Evolutionary conservation across 2,797 vertebrate genomes (phyloP), one percentile per base, ranked within the genome.

Genomic region (Champsocephalus gunnari): DNA sequence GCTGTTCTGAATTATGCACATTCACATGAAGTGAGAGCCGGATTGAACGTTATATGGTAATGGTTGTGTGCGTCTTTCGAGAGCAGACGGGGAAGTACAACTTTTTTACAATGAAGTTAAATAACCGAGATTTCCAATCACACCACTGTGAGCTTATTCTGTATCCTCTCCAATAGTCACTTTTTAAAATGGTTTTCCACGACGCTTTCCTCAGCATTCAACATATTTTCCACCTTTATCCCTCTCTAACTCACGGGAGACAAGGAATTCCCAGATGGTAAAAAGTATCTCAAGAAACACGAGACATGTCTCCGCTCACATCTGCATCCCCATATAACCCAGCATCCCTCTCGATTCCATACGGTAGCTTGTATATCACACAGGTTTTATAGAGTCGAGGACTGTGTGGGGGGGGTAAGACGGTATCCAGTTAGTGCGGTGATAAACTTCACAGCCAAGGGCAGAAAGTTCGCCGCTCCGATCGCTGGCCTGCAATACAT

Each of bases 381-480:
- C 57, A 48, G 68, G 66, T 83, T 89, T 86, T 77, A 87, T 60
- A 54, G 83, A 81, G 70, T 54, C 1, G 53, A 54, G 64, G 57
- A 50, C 54, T 43, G 79, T 5, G 63, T 61, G 71, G 76, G 84
- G 12, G 64, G 3, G 59, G 41, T 66, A 16, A 17, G 9, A 64
- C 24, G 11, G 47, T 65, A 75, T 82, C 79, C 74, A 66, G 79
- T 86, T 71, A 69, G 75, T 9, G 45, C 49, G 14, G 60, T 34
- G 87, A 89, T 88, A 88, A 90, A 89, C 87, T 84, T 88, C 80
- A 81, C 84, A 85, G 89, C 84, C 81, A 71, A 71, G 54, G 75
- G 71, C 75, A 77, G 80, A 83, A 71, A 78, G 87, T 80, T 83
- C 14, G 72, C 13, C 34, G 28, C 63, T 81, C n/a, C 21, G 73